phyloP scores from a whole-genome alignment of 2,113 vertebrate genomes.

The Halcyon malimbica region DNA sequence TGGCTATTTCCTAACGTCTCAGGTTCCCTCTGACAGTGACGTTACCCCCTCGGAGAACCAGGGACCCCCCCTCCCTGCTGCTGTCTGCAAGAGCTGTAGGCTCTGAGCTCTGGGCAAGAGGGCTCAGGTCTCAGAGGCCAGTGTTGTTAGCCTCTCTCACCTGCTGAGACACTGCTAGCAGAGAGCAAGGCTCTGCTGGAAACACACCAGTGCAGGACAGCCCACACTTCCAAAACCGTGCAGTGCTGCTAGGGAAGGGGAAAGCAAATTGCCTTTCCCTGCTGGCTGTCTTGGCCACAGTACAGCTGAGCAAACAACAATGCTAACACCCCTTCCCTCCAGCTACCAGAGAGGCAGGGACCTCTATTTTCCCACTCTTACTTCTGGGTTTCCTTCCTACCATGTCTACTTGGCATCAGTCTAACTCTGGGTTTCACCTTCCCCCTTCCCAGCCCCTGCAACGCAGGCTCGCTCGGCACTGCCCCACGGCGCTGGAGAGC shows the following conservation, averaged over 20 bases:
- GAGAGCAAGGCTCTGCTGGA: background rate
- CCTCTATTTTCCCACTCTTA: background rate
- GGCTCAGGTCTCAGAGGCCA: background rate
- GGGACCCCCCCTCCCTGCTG: background rate
- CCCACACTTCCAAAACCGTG: background rate
- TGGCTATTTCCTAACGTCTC: slow-evolving; percentile 4
- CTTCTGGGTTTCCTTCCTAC: background rate
- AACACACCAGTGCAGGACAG: background rate
- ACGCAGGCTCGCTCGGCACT: background rate
- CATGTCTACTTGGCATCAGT: background rate
- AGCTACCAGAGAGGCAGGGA: background rate
- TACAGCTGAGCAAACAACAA: background rate
- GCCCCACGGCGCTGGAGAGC: background rate
- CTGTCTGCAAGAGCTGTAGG: background rate
- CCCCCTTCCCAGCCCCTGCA: background rate
- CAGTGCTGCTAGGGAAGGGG: background rate
- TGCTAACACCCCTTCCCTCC: background rate
- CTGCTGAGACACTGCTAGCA: background rate
- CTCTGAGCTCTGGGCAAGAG: background rate
- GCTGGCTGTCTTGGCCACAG: background rate
- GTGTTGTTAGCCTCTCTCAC: background rate
- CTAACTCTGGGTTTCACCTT: background rate
- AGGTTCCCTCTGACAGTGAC: slow-evolving; percentile 41
- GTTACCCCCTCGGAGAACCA: background rate
- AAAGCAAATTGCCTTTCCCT: background rate